phyloP scores from a whole-genome alignment of 2,113 vertebrate genomes.

The Tetrao urogallus region DNA sequence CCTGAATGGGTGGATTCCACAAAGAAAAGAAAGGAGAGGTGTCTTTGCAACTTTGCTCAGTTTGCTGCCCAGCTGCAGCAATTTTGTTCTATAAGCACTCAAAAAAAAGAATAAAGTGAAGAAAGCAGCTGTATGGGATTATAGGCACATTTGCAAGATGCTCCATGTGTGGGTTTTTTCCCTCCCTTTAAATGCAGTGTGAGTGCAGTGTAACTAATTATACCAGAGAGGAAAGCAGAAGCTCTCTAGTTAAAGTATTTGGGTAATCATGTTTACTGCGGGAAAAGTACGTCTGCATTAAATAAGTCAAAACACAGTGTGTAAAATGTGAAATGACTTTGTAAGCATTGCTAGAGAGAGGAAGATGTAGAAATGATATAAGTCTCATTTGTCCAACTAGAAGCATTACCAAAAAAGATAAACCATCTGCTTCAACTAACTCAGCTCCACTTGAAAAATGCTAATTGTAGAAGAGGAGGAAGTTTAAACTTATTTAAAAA shows the following conservation, averaged over 20 bases:
- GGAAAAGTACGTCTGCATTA: slow-evolving; percentile 81
- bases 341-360: slow-evolving; percentile 73
- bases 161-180: slow-evolving; percentile 56
- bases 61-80: slow-evolving; percentile 70
- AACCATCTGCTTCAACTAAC: slow-evolving; percentile 85
- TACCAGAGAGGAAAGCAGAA: slow-evolving; percentile 78
- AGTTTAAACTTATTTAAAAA: slow-evolving; percentile 68
- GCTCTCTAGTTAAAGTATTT: slow-evolving; percentile 83
- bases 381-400: slow-evolving; percentile 83
- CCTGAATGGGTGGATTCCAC: slow-evolving; percentile 66
- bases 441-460: slow-evolving; percentile 83
- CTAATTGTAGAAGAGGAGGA: slow-evolving; percentile 78
- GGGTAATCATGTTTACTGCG: slow-evolving; percentile 83
- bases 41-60: slow-evolving; percentile 65
- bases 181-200: slow-evolving; percentile 71
- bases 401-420: slow-evolving; percentile 80
- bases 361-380: slow-evolving; percentile 79
- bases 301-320: slow-evolving; percentile 85
- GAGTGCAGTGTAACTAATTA: slow-evolving; percentile 82
- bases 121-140: slow-evolving; percentile 77
- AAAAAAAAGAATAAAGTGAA: slow-evolving; percentile 69
- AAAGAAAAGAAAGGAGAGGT: slow-evolving; percentile 48
- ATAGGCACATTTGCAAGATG: slow-evolving; percentile 77
- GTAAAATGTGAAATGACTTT: slow-evolving; percentile 78
- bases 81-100: slow-evolving; percentile 58